Conservation (phyloP, 1,140 invertebrate species). For the Trichonephila clavipes region DNA sequence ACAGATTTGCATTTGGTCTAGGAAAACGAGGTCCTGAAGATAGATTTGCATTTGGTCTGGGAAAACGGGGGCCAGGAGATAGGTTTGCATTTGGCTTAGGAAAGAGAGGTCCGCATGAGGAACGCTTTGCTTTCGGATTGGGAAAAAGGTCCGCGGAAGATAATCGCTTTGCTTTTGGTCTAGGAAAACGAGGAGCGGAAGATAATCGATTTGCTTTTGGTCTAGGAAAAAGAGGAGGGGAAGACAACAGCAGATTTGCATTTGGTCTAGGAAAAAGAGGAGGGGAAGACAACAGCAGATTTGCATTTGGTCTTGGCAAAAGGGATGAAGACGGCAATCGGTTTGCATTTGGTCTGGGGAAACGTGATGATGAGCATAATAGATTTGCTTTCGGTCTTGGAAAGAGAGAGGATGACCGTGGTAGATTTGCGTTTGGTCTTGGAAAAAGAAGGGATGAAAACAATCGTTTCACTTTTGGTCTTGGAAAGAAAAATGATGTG, state of each 20-base stretch:
- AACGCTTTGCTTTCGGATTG: constrained; percentile 54
- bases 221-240: constrained; percentile 69
- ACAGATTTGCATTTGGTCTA: no score
- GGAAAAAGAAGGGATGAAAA: constrained; percentile 66
- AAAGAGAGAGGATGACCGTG: constrained; percentile 47
- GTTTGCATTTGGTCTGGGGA: constrained; percentile 77
- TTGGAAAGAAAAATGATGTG: constrained; percentile 72
- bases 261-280: constrained; percentile 77
- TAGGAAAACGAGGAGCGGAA: constrained; percentile 68
- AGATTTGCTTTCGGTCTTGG: constrained; percentile 75
- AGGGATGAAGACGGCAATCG: constrained; percentile 44
- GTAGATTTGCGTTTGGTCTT: constrained; percentile 74
- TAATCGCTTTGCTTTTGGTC: constrained; percentile 75
- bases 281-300: constrained; percentile 55
- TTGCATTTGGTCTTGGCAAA: constrained; percentile 77
- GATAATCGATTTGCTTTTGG: constrained; percentile 76
- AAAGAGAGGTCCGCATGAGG: constrained; percentile 61
- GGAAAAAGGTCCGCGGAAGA: constrained; percentile 69
- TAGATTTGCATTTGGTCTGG: constrained; percentile 76
- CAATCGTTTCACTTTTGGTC: constrained; percentile 64
- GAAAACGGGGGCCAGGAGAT: constrained; percentile 71
- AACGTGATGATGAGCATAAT: constrained; percentile 42
- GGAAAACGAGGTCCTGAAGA: constrained; percentile 71
- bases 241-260: constrained; percentile 71
- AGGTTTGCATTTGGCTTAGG: constrained; percentile 70